Evolutionary conservation across 2,797 vertebrate species (phyloP).

Genomic region (Clarias pachynema): DNA sequence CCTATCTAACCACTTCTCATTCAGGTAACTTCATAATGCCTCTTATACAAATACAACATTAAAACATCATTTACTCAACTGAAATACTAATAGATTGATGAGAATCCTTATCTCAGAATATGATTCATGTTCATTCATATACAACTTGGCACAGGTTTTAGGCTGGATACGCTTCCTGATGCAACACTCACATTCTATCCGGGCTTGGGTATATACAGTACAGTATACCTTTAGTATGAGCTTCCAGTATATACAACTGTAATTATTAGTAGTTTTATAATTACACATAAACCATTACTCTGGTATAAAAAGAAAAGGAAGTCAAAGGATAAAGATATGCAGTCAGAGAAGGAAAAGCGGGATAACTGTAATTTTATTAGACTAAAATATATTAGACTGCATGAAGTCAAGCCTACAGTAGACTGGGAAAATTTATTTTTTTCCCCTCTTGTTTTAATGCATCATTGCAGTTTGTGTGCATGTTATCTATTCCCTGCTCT

Average conservation of each 20-base stretch:
- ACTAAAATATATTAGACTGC: not conserved
- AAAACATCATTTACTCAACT: too few species aligned
- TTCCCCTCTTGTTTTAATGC: not conserved
- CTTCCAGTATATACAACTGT: not conserved
- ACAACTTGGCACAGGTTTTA: too few species aligned
- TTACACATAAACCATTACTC: not conserved
- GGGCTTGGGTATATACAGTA: too few species aligned
- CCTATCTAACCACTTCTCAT: not conserved
- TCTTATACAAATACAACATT: not conserved
- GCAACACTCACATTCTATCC: too few species aligned
- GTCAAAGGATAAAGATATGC: not conserved
- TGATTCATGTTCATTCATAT: not conserved
- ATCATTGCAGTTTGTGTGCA: not conserved
- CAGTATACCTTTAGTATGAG: too few species aligned
- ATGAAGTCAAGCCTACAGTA: not conserved
- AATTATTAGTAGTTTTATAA: not conserved
- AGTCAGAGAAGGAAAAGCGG: not conserved
- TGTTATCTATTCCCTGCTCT: not conserved
- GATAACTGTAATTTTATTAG: not conserved
- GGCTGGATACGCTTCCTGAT: too few species aligned
- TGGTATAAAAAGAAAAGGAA: not conserved
- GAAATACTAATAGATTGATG: not conserved
- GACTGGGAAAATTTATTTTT: too few species aligned
- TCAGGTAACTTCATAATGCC: not conserved
- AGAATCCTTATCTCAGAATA: not conserved